phyloP scores from a whole-genome alignment of 2,888 invertebrate species.

The Margaritifera margaritifera region DNA sequence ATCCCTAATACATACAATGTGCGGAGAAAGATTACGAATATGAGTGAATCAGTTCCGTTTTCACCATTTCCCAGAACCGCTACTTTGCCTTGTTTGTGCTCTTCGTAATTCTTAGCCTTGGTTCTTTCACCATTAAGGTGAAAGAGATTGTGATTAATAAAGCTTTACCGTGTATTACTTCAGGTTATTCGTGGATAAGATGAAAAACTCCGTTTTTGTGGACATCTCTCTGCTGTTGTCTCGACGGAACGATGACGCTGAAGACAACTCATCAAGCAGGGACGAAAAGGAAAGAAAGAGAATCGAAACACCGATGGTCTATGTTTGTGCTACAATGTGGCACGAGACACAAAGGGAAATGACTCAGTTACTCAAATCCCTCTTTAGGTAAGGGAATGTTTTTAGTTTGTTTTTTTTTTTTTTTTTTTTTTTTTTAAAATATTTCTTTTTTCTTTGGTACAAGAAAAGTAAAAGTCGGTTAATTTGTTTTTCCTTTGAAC shows the following conservation, averaged over 20 bases:
- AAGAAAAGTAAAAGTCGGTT: too few relatives aligned
- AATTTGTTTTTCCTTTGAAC: too few relatives aligned
- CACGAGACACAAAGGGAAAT: slow-evolving; percentile 98
- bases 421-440: too few relatives aligned
- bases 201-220: slow-evolving; percentile 87
- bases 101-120: too few relatives aligned
- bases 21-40: too few relatives aligned
- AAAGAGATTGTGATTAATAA: not conserved
- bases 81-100: too few relatives aligned
- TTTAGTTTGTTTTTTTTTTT: too few relatives aligned
- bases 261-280: not conserved
- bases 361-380: slow-evolving; percentile 91
- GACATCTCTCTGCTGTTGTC: slow-evolving; percentile 96
- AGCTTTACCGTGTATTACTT: not conserved
- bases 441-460: too few relatives aligned
- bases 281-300: not conserved
- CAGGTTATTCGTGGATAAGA: slow-evolving; percentile 43
- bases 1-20: too few relatives aligned
- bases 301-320: slow-evolving; percentile 77
- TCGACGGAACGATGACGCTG: slow-evolving; percentile 80
- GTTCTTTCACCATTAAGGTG: not conserved
- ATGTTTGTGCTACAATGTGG: slow-evolving; percentile 99
- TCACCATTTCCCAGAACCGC: too few relatives aligned
- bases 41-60: too few relatives aligned
- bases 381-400: slow-evolving; percentile 73